Base-by-base conservation (phyloP, 2,888 invertebrate genomes). In the Therioaphis trifolii region DNA sequence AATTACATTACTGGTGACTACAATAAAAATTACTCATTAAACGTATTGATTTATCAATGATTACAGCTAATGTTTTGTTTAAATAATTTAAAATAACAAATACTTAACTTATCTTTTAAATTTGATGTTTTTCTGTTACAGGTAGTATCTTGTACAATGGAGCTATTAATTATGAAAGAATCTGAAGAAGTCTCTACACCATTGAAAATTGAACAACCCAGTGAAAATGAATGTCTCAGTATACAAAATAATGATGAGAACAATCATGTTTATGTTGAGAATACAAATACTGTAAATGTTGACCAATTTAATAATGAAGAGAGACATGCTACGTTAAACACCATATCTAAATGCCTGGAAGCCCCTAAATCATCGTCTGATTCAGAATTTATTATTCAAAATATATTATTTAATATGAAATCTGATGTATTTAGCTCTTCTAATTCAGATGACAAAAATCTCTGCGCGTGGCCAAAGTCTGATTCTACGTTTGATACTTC, bases 111-210 rank as follows among this genome's bases (percentile, higher is more conserved):
- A 35, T 35, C 35, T 5, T 5, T 61, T 76, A 4, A 0, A 40
- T 29, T 15, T n/a, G 9, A 1, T 61, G 29, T 68, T 55, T 68
- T 24, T 68, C 9, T 68, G 40, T 78, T 78, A 7, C n/a, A 78
- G 78, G n/a, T 78, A 49, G 29, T 66, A 35, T 35, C 7, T 35
- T 40, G n/a, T 46, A 63, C 35, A n/a, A 78, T 78, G 78, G 78
- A 68, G 40, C 40, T 66, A 35, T 77, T n/a, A 63, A 61, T 49
- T 21, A 29, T 61, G 46, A 76, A 63, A 46, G 76, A 76, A 76
- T 61, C 43, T 11, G 63, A 76, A 21, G 63, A 63, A n/a, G n/a
- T 29, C 0, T 46, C 63, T 4, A 9, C 49, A 21, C 27, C 24
- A 1, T 49, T 40, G 1, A 49, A 21, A 68, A 78, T 7, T 3